These are phyloP conservation scores for Tipula confusa DNA, from an alignment of 2,888 invertebrate genomes.

Conservation along the genomic window DNA sequence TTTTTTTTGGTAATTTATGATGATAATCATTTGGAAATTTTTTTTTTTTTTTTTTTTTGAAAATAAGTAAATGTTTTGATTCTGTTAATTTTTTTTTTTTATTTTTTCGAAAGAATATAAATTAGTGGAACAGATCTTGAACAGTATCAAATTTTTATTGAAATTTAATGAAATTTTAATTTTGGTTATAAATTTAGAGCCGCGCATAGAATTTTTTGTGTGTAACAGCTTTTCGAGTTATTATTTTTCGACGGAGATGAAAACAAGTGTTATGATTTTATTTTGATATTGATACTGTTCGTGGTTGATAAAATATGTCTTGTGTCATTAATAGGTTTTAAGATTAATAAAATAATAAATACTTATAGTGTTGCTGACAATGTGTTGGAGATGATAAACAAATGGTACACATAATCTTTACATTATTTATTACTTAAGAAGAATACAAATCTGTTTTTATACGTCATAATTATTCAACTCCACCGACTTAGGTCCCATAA, in stretches of 20 bases:
- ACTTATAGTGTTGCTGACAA: too few relatives aligned
- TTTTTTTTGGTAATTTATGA: conserved; percentile 5
- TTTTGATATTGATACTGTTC: conserved; percentile 15
- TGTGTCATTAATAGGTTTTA: not conserved
- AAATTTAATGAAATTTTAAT: conserved; percentile 29
- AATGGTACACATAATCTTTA: too few relatives aligned
- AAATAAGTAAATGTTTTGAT: conserved; percentile 5
- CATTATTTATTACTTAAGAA: too few relatives aligned
- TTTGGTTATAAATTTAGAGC: conserved; percentile 15
- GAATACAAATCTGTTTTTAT: too few relatives aligned
- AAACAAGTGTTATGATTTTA: conserved; percentile 5
- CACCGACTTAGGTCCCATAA: too few relatives aligned
- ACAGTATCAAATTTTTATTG: conserved; percentile 30
- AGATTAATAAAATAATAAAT: not conserved
- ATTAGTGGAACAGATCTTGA: not conserved
- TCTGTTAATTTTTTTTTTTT: not conserved
- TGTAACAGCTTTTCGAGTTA: not conserved
- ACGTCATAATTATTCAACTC: too few relatives aligned
- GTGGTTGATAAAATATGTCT: not conserved
- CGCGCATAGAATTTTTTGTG: not conserved
- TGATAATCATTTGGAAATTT: not conserved
- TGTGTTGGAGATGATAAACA: not conserved
- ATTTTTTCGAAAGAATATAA: not conserved
- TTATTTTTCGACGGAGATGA: not conserved
- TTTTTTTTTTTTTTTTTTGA: not conserved